Evolutionary conservation across 2,888 invertebrate genomes (phyloP), one percentile per base, ranked within the genome.

Genomic region (Ectobius pallidus): DNA sequence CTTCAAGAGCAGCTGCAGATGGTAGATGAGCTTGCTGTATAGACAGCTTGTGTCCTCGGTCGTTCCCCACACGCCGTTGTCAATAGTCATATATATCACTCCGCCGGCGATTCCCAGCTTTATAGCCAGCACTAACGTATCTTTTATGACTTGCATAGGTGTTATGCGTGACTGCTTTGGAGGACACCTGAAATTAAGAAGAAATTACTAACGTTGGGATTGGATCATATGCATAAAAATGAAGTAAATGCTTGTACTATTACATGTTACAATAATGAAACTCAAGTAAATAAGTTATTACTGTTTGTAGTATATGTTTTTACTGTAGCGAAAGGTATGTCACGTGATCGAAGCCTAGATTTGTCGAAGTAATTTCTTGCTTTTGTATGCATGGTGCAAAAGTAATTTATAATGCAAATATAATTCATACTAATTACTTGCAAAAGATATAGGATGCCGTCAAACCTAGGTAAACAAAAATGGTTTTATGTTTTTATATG

Each of bases 11-110:
- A 34, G 63, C 3, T 30, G 63, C 27, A 62, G 7, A n/a, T 46
- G 46, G n/a, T 46, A n/a, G 18, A 14, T 14, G 3, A 46, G 3
- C 63, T 62, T 62, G 63, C 14, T 30, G 30, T 62, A 62, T 3
- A 46, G 46, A 46, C 46, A 46, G 18, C 84, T 83, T 9, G 83
- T 82, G 62, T 83, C 80, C 27, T 79, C 78, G 7, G 81, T 77
- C 69, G 80, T 80, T 0, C 85, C 84, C 86, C 86, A 85, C 11
- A 85, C 73, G 14, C 85, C 85, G 73, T 84, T 80, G 73, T 82
- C 80, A 18, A 80, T 81, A 0, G 83, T 83, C 78, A 83, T 81
- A 74, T 83, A 85, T 52, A 84, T 78, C 18, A 83, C 78, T 22
- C 81, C 83, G 9, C 79, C 81, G 1, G 82, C 82, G 34, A 84